These are phyloP conservation scores for Drosophila birchii DNA, from an alignment of 2,888 invertebrate species.

Conservation along the genomic window DNA sequence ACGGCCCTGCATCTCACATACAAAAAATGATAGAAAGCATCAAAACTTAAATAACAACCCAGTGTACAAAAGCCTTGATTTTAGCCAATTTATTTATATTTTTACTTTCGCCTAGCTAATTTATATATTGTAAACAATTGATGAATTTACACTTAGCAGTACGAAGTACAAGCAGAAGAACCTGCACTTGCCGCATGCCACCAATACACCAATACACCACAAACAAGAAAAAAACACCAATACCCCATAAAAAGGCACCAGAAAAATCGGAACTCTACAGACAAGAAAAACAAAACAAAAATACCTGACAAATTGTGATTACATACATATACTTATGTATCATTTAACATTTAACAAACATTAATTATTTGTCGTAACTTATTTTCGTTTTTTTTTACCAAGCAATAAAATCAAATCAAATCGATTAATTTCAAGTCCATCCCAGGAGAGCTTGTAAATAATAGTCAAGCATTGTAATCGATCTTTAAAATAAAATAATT, in stretches of 20 bases:
- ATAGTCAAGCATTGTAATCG: neutral
- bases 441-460: neutral
- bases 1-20: conserved; percentile 58
- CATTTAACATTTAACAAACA: conserved; percentile 49
- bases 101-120: conserved; percentile 51
- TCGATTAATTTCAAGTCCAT: conserved; percentile 13
- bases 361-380: conserved; percentile 59
- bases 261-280: conserved; percentile 1
- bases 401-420: conserved; percentile 61
- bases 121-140: conserved; percentile 16
- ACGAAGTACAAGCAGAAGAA: conserved; percentile 39
- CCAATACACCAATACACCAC: conserved; percentile 39
- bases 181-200: conserved; percentile 62
- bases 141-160: conserved; percentile 48
- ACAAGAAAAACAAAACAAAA: conserved; percentile 47
- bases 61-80: conserved; percentile 72
- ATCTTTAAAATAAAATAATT: neutral
- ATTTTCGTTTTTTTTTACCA: conserved; percentile 56
- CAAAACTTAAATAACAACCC: conserved; percentile 51
- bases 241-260: conserved; percentile 19
- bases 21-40: conserved; percentile 36
- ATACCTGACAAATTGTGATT: conserved; percentile 74
- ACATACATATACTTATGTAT: conserved; percentile 46
- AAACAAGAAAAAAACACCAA: conserved; percentile 13
- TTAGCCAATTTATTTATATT: conserved; percentile 64